Evolutionary conservation across 2,888 invertebrate species (phyloP).

Genomic region (Pandemis cinnamomeana): DNA sequence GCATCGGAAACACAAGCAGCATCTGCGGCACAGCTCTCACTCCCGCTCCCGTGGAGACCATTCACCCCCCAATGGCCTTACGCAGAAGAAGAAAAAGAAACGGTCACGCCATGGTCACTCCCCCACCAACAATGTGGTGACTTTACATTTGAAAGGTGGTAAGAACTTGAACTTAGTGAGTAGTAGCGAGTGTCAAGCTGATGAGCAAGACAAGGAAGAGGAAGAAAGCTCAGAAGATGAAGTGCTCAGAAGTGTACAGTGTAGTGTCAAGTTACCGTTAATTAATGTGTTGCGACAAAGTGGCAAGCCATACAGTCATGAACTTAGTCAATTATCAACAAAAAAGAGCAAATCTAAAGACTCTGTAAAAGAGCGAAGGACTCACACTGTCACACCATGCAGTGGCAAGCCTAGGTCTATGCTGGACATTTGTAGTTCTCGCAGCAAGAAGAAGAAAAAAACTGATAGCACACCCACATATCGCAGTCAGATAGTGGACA

Average conservation of each 20-base stretch:
- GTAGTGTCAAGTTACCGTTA: constrained; percentile 79
- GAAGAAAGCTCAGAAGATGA: constrained; percentile 73
- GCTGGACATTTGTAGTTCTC: constrained; percentile 78
- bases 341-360: constrained; percentile 77
- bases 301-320: constrained; percentile 83
- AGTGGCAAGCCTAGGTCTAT: constrained; percentile 82
- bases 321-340: constrained; percentile 84
- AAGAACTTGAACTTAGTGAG: constrained; percentile 82
- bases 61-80: constrained; percentile 68
- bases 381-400: constrained; percentile 74
- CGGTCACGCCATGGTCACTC: constrained; percentile 69
- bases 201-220: constrained; percentile 54
- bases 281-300: constrained; percentile 72
- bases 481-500: constrained; percentile 87
- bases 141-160: constrained; percentile 78
- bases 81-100: constrained; percentile 75
- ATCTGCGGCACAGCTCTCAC: constrained; percentile 66
- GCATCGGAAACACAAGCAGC: constrained; percentile 77
- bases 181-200: constrained; percentile 77
- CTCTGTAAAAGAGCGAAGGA: constrained; percentile 68
- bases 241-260: constrained; percentile 66
- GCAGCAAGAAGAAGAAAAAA: constrained; percentile 81
- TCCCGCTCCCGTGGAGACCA: constrained; percentile 51
- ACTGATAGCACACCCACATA: constrained; percentile 77
- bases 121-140: constrained; percentile 65